phyloP scores from a whole-genome alignment of 2,888 invertebrate genomes.

The Tetragonisca angustula region DNA sequence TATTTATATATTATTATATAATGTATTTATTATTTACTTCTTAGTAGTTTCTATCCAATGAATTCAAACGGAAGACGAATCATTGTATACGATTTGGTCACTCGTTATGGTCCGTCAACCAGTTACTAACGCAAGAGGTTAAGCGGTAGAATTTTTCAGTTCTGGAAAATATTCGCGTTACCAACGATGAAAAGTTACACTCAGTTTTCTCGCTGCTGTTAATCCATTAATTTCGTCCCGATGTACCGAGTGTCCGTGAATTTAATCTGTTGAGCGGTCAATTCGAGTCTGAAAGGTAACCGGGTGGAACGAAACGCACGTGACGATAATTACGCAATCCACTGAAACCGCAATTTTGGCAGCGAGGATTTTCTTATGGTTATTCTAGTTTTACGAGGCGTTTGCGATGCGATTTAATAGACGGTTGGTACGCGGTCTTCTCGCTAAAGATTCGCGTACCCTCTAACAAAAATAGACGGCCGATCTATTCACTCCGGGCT shows the following conservation, averaged over 20 bases:
- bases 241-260: not conserved
- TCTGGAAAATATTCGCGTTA: not conserved
- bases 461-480: conserved; percentile 64
- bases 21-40: too few species aligned
- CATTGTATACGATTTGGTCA: too few species aligned
- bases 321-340: conserved; percentile 20
- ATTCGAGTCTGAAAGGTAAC: not conserved
- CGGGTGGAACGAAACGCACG: not conserved
- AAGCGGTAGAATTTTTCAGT: too few species aligned
- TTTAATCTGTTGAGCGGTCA: not conserved
- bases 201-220: not conserved
- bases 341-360: not conserved
- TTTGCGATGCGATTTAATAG: conserved; percentile 40
- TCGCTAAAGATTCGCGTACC: conserved; percentile 50
- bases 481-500: conserved; percentile 47
- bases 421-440: conserved; percentile 37
- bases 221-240: not conserved
- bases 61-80: too few species aligned
- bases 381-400: conserved; percentile 40
- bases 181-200: not conserved
- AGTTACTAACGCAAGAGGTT: too few species aligned
- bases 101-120: too few species aligned
- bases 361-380: conserved; percentile 21
- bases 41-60: too few species aligned
- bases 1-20: too few species aligned